Evolutionary conservation across 2,888 invertebrate species (phyloP).

Genomic region (Andrena trimmerana): DNA sequence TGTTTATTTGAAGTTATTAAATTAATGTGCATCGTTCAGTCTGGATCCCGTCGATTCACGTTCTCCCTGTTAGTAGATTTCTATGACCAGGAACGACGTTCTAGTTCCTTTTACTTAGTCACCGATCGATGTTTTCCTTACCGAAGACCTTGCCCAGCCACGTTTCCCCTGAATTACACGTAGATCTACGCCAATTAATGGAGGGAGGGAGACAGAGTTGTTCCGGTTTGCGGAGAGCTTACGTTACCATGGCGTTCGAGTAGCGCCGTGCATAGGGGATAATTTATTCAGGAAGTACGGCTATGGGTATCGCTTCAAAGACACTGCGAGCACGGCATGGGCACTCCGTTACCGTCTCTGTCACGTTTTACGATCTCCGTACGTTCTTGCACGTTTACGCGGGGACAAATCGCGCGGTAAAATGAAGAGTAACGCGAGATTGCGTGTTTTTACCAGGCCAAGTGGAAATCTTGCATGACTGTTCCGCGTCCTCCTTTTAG

Average conservation of each 20-base stretch:
- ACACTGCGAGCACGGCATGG: slow-evolving; percentile 11
- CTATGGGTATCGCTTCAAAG: slow-evolving; percentile 27
- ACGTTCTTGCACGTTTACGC: slow-evolving; percentile 21
- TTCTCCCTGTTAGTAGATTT: background rate
- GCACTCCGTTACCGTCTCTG: slow-evolving; percentile 23
- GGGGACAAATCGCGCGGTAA: slow-evolving; percentile 39
- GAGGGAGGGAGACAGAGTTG: slow-evolving; percentile 28
- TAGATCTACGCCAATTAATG: slow-evolving; percentile 47
- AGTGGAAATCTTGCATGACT: slow-evolving; percentile 19
- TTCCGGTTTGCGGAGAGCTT: slow-evolving; percentile 57
- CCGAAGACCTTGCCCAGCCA: background rate
- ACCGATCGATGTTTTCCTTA: slow-evolving; percentile 27
- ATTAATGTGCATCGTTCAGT: no score
- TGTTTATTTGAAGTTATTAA: no score
- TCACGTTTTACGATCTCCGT: slow-evolving; percentile 40
- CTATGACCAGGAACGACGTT: slow-evolving; percentile 1
- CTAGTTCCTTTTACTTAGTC: background rate
- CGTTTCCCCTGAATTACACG: slow-evolving; percentile 30
- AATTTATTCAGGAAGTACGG: slow-evolving; percentile 55
- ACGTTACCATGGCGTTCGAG: slow-evolving; percentile 62
- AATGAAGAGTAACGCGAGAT: slow-evolving; percentile 41
- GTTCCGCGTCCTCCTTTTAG: slow-evolving; percentile 7
- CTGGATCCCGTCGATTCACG: background rate
- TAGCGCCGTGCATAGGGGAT: slow-evolving; percentile 49
- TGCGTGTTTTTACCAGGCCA: slow-evolving; percentile 10